Conservation (phyloP, 2,888 invertebrate species). For the Tetropium fuscum region DNA sequence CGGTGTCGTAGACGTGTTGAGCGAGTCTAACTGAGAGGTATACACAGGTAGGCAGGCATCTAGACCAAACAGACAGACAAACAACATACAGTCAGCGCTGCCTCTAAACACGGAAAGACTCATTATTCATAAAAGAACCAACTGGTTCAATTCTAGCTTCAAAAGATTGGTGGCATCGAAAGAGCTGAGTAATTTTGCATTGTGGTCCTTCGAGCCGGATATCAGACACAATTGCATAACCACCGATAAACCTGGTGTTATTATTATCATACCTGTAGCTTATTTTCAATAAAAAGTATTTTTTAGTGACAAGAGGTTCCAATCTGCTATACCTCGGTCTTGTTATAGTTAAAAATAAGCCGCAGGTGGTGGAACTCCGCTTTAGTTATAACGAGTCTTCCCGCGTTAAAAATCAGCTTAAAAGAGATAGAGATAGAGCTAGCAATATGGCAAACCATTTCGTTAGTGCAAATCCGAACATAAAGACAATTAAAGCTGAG, state of each 20-base stretch:
- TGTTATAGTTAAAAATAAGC: too few relatives aligned
- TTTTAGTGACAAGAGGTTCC: too few relatives aligned
- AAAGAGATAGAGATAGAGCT: constrained; percentile 62
- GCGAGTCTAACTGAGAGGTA: constrained; percentile 90
- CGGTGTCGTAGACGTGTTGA: constrained; percentile 72
- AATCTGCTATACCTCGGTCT: too few relatives aligned
- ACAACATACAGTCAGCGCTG: constrained; percentile 68
- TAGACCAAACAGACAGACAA: constrained; percentile 92
- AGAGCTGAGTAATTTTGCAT: too few relatives aligned
- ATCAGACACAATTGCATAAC: too few relatives aligned
- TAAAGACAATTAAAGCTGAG: constrained; percentile 62
- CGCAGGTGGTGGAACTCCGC: too few relatives aligned
- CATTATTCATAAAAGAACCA: constrained; percentile 36
- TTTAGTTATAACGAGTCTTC: constrained; percentile 41
- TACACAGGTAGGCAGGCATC: constrained; percentile 91
- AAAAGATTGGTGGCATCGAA: too few relatives aligned
- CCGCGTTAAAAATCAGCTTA: constrained; percentile 58
- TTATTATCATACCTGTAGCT: too few relatives aligned
- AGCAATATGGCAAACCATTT: constrained; percentile 58
- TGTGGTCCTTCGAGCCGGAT: too few relatives aligned
- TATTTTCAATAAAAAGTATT: too few relatives aligned
- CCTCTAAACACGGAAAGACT: constrained; percentile 55
- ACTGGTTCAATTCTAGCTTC: too few relatives aligned
- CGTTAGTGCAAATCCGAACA: constrained; percentile 61
- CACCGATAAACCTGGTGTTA: too few relatives aligned